phyloP scores from a whole-genome alignment of 1,140 invertebrate genomes.

The Lasaia peninsularis region DNA sequence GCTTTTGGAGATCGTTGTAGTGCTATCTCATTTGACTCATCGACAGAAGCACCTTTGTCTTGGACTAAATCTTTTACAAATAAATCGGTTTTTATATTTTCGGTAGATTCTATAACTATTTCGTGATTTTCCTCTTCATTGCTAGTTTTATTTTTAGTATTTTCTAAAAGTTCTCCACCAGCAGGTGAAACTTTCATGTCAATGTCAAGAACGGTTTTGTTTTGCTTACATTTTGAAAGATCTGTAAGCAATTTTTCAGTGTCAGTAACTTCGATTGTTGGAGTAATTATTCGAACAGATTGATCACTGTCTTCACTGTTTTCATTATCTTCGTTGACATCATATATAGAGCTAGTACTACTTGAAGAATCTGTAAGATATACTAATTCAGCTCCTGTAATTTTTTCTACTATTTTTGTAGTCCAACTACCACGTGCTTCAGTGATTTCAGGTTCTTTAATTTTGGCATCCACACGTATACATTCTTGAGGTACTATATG shows the following conservation, averaged over 20 bases:
- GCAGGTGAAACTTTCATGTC: conserved; percentile 2
- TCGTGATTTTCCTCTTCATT: conserved; percentile 38
- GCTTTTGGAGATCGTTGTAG: conserved; percentile 19
- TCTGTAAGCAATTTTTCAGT: conserved; percentile 60
- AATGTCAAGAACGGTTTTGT: conserved; percentile 12
- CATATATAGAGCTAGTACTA: conserved; percentile 71
- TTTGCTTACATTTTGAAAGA: conserved; percentile 35
- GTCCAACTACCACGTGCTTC: conserved; percentile 70
- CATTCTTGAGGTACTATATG: conserved; percentile 61
- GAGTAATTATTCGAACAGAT: conserved; percentile 67
- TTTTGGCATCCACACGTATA: conserved; percentile 65
- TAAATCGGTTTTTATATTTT: conserved; percentile 58
- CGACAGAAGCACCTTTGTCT: background rate
- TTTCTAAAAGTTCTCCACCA: background rate
- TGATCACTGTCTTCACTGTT: conserved; percentile 58
- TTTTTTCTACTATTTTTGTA: conserved; percentile 60
- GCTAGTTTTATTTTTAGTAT: conserved; percentile 5
- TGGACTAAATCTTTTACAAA: conserved; percentile 54
- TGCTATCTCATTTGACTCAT: conserved; percentile 2
- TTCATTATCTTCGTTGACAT: conserved; percentile 54
- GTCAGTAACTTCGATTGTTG: conserved; percentile 70
- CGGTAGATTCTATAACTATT: conserved; percentile 57
- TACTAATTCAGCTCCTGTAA: conserved; percentile 70
- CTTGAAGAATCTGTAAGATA: conserved; percentile 74
- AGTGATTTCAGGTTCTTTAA: conserved; percentile 66